Percentiles rank a stretch among this genome's conserved stretches.
phyloP scores from a whole-genome alignment of 1,140 invertebrate genomes.

The Philopotamus ludificatus region DNA sequence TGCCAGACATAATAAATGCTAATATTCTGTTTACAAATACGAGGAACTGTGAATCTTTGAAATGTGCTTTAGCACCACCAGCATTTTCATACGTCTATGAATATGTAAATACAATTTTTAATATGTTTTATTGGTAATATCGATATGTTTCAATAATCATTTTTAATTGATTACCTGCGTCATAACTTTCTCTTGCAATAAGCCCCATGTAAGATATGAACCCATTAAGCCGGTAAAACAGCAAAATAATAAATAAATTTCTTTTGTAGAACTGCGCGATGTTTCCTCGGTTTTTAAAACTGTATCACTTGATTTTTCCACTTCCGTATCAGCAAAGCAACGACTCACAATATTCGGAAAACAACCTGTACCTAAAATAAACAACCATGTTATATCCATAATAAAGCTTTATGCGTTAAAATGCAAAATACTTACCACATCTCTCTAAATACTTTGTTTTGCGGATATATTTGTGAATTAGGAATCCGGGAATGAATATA shows the following conservation, averaged over 20 bases:
- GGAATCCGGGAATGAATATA: constrained; percentile 80
- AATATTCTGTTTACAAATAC: constrained; percentile 92
- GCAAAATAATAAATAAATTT: constrained; percentile 64
- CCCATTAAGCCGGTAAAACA: constrained; percentile 88
- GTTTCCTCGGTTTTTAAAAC: constrained; percentile 31
- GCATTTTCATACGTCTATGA: constrained; percentile 66
- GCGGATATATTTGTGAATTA: constrained; percentile 82
- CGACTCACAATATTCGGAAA: constrained; percentile 59
- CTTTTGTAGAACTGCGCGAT: constrained; percentile 45
- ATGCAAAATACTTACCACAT: constrained; percentile 59
- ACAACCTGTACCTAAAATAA: constrained; percentile 55
- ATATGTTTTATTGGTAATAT: constrained; percentile 6
- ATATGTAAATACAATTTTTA: not conserved
- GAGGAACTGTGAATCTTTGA: constrained; percentile 92
- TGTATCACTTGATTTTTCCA: constrained; percentile 44
- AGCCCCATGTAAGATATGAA: constrained; percentile 91
- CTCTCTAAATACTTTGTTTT: constrained; percentile 80
- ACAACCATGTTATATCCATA: not conserved
- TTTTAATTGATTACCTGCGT: constrained; percentile 61
- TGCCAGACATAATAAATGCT: constrained; percentile 74
- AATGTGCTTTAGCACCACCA: constrained; percentile 64
- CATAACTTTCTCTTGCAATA: constrained; percentile 93
- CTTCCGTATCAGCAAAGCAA: constrained; percentile 64
- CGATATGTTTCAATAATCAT: constrained; percentile 8
- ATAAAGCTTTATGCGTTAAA: not conserved